Evolutionary conservation across 2,888 invertebrate genomes (phyloP), one percentile per base, ranked within the genome.

Genomic region (Drosophila conformis): DNA sequence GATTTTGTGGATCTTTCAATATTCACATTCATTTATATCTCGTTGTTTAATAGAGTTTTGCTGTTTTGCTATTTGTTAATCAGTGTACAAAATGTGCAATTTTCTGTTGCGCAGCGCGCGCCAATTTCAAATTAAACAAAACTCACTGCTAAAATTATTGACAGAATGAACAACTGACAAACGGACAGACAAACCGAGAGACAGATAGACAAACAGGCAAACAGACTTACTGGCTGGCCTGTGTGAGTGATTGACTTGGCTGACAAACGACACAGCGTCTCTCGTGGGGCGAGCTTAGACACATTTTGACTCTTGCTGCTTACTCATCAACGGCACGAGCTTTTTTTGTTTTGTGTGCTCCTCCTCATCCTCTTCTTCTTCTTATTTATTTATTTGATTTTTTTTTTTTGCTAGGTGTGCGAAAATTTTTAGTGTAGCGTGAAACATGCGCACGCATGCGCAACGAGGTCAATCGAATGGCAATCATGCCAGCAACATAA

Each of bases 401-500:
- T 48, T 70, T 64, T 69, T 52, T 83, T 8, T 25, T 31, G 21
- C 25, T 21, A 42, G 57, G 42, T 57, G 80, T 80, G 86, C 83
- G 80, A 83, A 83, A 73, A 86, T 73, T 86, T 78, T 73, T 89
- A 83, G 84, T 86, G 79, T 86, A 89, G 85, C 89, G 82, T 87
- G 89, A 89, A 87, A 87, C 89, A 87, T 82, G 90, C 80, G 87
- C 88, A 87, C 89, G 89, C 87, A 89, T 87, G 87, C 87, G 86
- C 88, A 89, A 89, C 90, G 87, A 83, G 89, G 89, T 89, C 89
- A 89, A 89, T 87, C 89, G 80, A 87, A 87, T 85, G 86, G 86
- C 89, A 89, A 86, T 86, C 79, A 80, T 76, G 74, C 63, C 72
- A 72, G 42, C 70, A 78, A 68, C 63, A 65, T 56, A 72, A 46